Percentiles rank a stretch among this genome's conserved stretches.
Conservation (phyloP, 2,888 invertebrate species). For the Mesoligia furuncula region DNA sequence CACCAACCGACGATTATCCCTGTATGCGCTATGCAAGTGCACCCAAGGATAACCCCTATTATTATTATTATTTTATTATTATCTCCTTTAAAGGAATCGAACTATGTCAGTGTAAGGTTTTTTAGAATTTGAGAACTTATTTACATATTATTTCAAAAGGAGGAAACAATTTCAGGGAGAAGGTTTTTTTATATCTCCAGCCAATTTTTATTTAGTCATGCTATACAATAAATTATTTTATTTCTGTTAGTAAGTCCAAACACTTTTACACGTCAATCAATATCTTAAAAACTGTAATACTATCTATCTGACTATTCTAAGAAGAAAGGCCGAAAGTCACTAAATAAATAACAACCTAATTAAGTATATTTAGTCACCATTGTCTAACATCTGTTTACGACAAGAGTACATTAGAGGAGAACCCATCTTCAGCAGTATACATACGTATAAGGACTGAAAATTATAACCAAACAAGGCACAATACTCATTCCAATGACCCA, state of each 20-base stretch:
- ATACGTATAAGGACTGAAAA: background rate
- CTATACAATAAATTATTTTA: background rate
- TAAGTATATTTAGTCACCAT: background rate
- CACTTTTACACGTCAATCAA: background rate
- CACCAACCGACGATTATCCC: too few species aligned
- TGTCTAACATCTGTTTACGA: background rate
- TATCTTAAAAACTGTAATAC: background rate
- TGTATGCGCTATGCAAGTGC: too few species aligned
- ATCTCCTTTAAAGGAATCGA: background rate
- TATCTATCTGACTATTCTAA: background rate
- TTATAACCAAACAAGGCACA: conserved; percentile 5
- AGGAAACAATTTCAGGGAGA: background rate
- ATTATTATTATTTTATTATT: too few species aligned
- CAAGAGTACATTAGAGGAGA: background rate
- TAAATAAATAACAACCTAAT: background rate
- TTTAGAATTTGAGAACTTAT: background rate
- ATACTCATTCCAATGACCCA: conserved; percentile 20
- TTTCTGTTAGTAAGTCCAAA: background rate
- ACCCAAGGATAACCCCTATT: too few species aligned
- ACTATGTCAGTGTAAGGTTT: background rate
- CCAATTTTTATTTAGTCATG: background rate
- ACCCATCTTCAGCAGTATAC: background rate
- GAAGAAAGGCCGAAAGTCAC: background rate
- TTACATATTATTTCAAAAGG: background rate
- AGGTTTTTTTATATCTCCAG: background rate